Conservation (phyloP, 2,113 vertebrate genomes). For the Hyperoodon ampullatus region DNA sequence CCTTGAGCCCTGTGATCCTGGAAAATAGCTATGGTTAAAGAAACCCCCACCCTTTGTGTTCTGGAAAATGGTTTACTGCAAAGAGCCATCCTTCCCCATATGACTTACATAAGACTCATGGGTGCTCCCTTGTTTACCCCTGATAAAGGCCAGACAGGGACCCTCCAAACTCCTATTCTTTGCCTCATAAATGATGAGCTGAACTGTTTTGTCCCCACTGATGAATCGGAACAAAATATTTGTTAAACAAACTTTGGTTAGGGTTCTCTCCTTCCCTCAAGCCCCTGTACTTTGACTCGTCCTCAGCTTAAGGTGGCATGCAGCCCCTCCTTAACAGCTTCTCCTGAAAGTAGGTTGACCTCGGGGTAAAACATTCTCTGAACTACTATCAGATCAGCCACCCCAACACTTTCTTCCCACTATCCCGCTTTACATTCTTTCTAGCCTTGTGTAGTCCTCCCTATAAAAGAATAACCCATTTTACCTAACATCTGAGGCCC, state of each 20-base stretch:
- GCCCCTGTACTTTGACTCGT: not conserved
- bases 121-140: not conserved
- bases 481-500: not conserved
- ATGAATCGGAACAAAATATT: not conserved
- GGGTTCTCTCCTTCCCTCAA: not conserved
- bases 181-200: not conserved
- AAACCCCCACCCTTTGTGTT: not conserved
- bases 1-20: not conserved
- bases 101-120: not conserved
- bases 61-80: not conserved
- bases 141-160: not conserved
- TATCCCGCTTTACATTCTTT: not conserved
- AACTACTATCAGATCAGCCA: not conserved
- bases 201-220: not conserved
- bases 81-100: not conserved
- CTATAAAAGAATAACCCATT: not conserved
- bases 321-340: not conserved
- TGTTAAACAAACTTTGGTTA: not conserved
- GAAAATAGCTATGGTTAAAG: not conserved
- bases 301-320: not conserved
- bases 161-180: not conserved
- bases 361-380: not conserved
- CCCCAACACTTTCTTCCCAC: not conserved
- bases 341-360: not conserved
- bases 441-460: not conserved